phyloP scores from a whole-genome alignment of 2,113 vertebrate genomes.

The Neoarius graeffei region DNA sequence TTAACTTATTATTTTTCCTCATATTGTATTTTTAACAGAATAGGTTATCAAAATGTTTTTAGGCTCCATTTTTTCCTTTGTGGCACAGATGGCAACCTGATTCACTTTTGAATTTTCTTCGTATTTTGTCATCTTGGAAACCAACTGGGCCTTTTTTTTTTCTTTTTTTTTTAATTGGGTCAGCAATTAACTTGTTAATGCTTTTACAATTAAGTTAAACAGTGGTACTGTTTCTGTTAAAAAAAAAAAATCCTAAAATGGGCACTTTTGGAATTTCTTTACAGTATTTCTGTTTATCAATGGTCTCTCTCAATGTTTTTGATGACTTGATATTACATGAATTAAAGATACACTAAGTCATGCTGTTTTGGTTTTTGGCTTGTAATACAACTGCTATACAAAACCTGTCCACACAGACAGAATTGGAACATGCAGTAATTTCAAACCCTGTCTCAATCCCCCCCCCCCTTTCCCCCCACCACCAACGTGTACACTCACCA shows the following conservation, averaged over 20 bases:
- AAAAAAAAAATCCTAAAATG: background rate
- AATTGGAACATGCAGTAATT: background rate
- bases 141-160: background rate
- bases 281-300: background rate
- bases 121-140: background rate
- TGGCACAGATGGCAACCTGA: background rate
- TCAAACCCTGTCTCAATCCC: background rate
- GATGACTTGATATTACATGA: background rate
- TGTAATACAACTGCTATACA: background rate
- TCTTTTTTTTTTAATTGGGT: background rate
- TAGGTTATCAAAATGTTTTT: background rate
- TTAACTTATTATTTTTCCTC: background rate
- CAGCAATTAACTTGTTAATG: too few species aligned
- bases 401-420: background rate
- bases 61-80: background rate
- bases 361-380: background rate
- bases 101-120: background rate
- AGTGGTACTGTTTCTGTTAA: background rate
- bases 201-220: background rate
- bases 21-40: background rate
- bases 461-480: too few species aligned
- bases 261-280: background rate
- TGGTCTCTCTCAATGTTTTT: background rate
- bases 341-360: conserved; percentile 14
- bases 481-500: background rate